Conservation (phyloP, 2,113 vertebrate genomes). For the Ceyx melanurus region DNA sequence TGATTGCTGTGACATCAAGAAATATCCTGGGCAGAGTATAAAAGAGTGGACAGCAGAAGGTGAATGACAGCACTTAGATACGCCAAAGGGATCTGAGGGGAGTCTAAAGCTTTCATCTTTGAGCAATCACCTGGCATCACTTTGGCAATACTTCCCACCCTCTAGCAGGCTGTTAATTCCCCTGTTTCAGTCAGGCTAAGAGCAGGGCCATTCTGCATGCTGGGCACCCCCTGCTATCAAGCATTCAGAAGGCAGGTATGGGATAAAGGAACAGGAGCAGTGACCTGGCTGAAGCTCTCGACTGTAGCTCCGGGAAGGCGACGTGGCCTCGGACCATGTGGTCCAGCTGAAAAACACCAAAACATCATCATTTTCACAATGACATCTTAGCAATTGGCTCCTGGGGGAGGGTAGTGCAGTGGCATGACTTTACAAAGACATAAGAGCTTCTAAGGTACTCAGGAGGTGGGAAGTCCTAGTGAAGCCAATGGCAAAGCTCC, state of each 20-base stretch:
- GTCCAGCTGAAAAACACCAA: conserved; percentile 84
- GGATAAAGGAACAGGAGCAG: background rate
- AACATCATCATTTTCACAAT: background rate
- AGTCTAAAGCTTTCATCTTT: background rate
- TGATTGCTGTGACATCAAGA: background rate
- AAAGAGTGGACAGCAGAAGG: background rate
- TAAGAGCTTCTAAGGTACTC: background rate
- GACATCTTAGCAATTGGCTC: background rate
- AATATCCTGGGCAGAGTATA: background rate
- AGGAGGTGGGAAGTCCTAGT: background rate
- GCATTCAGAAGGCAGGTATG: background rate
- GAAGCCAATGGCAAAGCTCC: conserved; percentile 3
- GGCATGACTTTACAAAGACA: background rate
- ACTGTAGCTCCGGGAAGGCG: conserved; percentile 84
- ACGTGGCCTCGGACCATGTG: conserved; percentile 87
- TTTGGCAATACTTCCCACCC: conserved; percentile 22
- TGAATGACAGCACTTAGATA: background rate
- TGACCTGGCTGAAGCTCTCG: conserved; percentile 84
- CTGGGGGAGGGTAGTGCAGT: background rate
- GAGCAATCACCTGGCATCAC: background rate
- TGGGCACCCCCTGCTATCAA: background rate
- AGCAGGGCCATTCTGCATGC: background rate
- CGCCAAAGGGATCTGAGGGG: background rate
- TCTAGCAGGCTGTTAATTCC: background rate
- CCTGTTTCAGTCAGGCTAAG: background rate